phyloP scores from a whole-genome alignment of 2,888 invertebrate genomes.

The Argyresthia goedartella region DNA sequence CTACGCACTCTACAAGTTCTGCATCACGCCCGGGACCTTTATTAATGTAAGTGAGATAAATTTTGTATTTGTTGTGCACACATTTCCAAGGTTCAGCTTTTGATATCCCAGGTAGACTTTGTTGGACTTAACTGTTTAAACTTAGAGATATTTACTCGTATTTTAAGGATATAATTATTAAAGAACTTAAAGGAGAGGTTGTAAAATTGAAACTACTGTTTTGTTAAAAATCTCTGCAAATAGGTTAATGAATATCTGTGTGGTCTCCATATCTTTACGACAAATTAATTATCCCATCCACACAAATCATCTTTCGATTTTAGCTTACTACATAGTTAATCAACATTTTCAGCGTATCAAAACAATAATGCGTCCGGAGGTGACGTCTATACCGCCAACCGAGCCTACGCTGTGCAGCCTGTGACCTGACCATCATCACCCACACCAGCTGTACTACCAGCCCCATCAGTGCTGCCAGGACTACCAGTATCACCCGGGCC shows the following conservation, averaged over 20 bases:
- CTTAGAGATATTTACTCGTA: too few species aligned
- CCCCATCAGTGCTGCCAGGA: too few species aligned
- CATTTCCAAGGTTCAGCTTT: background rate
- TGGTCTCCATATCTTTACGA: too few species aligned
- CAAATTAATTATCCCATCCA: background rate
- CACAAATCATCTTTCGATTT: background rate
- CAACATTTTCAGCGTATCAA: conserved; percentile 39
- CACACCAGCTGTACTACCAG: conserved; percentile 4
- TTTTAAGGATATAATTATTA: too few species aligned
- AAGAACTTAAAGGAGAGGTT: too few species aligned
- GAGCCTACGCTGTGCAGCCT: conserved; percentile 48
- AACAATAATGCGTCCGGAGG: conserved; percentile 44
- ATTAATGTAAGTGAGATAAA: conserved; percentile 23
- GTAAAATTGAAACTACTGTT: too few species aligned
- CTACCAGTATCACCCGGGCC: conserved; percentile 15
- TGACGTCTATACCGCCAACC: conserved; percentile 43
- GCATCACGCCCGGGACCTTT: conserved; percentile 75
- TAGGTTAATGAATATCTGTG: too few species aligned
- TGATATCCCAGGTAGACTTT: too few species aligned
- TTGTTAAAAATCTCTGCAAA: too few species aligned
- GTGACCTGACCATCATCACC: conserved; percentile 39
- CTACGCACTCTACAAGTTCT: conserved; percentile 84
- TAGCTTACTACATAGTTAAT: background rate
- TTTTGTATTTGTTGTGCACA: background rate
- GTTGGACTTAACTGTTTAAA: too few species aligned